phyloP scores from a whole-genome alignment of 2,888 invertebrate species.

The Odontocerum albicorne region DNA sequence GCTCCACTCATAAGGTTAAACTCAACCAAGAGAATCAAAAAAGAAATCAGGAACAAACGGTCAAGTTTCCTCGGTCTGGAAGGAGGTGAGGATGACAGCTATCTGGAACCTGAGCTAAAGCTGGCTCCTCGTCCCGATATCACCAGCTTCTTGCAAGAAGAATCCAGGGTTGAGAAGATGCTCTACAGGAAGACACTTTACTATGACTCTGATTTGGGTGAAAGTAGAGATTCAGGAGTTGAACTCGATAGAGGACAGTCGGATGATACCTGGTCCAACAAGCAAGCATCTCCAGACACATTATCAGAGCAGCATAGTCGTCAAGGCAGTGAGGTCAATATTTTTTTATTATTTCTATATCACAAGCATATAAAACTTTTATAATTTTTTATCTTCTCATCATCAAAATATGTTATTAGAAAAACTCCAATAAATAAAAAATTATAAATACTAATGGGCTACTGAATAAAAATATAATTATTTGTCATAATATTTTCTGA shows the following conservation, averaged over 20 bases:
- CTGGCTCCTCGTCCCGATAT: constrained; percentile 78
- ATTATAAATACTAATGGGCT: no score
- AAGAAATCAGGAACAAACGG: constrained; percentile 80
- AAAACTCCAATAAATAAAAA: no score
- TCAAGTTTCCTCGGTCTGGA: constrained; percentile 86
- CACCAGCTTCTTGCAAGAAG: constrained; percentile 77
- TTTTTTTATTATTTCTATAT: not conserved
- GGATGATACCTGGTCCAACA: constrained; percentile 62
- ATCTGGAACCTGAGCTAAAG: constrained; percentile 68
- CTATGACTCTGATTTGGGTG: constrained; percentile 64
- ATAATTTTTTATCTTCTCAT: no score
- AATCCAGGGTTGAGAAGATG: constrained; percentile 75
- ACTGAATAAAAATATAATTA: no score
- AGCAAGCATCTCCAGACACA: constrained; percentile 51
- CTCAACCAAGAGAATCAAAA: constrained; percentile 82
- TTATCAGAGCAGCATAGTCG: constrained; percentile 71
- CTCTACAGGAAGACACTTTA: constrained; percentile 72
- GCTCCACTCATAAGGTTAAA: constrained; percentile 72
- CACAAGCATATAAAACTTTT: no score
- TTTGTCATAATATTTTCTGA: no score
- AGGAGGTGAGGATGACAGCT: constrained; percentile 67
- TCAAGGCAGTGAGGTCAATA: constrained; percentile 71
- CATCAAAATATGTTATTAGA: no score
- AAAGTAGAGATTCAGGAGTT: constrained; percentile 79
- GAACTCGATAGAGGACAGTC: constrained; percentile 65